Conservation (phyloP, 2,797 vertebrate genomes). For the Artibeus lituratus region DNA sequence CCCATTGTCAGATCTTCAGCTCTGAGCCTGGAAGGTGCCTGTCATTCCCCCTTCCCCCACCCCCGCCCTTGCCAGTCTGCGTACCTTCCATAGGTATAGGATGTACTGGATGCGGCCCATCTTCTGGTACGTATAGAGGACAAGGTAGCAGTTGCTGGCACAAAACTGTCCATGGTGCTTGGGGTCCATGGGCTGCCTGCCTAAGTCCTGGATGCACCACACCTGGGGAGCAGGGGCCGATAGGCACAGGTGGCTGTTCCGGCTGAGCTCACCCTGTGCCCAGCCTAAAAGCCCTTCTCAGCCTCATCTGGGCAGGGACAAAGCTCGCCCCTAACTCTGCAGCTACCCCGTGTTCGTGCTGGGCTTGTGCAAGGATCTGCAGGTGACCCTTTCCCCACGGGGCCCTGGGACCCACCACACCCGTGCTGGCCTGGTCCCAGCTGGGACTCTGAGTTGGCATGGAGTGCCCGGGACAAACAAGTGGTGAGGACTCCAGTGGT, state of each 20-base stretch:
- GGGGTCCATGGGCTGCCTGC: conserved; percentile 83
- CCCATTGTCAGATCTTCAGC: background rate
- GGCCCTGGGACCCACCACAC: background rate
- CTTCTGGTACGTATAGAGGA: conserved; percentile 89
- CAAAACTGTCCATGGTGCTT: conserved; percentile 84
- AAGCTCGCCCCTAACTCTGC: background rate
- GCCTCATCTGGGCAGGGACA: background rate
- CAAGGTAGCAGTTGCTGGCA: conserved; percentile 90
- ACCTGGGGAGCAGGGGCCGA: conserved; percentile 77
- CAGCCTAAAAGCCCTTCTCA: background rate
- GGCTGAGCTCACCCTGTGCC: background rate
- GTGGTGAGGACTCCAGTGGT: background rate
- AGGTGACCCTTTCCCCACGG: background rate
- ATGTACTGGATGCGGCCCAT: conserved; percentile 83
- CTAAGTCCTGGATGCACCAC: conserved; percentile 88
- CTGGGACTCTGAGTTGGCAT: background rate
- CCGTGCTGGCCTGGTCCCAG: background rate
- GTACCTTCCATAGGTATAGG: conserved; percentile 93
- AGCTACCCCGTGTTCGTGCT: background rate
- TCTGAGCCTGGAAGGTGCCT: background rate
- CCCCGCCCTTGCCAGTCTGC: rapidly evolving
- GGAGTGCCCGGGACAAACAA: background rate
- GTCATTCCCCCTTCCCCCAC: rapidly evolving
- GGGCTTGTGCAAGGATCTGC: background rate
- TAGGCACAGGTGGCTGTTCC: background rate